Base-by-base conservation (phyloP, 2,888 invertebrate species). In the Acanthacorydalis orientalis region DNA sequence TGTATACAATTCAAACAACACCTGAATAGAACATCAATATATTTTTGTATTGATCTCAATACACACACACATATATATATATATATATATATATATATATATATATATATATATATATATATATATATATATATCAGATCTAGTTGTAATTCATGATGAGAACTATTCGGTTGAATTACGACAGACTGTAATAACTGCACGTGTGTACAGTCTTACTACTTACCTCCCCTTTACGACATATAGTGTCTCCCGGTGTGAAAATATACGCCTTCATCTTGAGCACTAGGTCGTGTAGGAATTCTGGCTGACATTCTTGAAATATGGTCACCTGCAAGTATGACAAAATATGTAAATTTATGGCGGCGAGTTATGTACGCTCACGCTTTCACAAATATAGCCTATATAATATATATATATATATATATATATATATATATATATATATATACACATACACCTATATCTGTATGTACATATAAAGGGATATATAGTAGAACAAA, bases 191-290 rank as follows among this genome's bases (percentile, higher is more conserved):
- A 23, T 23, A 23, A 23, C 23, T 23, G 23, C 23, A 23, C 23
- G 23, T 23, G 23, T 23, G 23, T 23, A 23, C 6, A 23, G 23
- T 23, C 23, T 23, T 23, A 23, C 23, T 37, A 35, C 42, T 42
- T 43, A 47, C 41, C 53, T 66, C 68, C 57, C 90, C 95, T 69
- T 93, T 90, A 37, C 95, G 78, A 62, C 95, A 95, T 61, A 96
- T 93, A 51, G 93, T 85, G 67, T 96, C 95, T 16, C 95, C 95
- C 0, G 95, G 95, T 23, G 95, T 96, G 67, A 96, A 96, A 64
- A 96, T 96, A 65, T 91, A 95, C 7, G 95, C 93, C 68, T 89
- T 89, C 95, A 96, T 96, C 72, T 96, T 96, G 53, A 96, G 74
- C 52, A 96, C 95, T 55, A 96, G 75, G 65, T 96, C 95, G 64